These are phyloP conservation scores for Pandemis heparana DNA, from an alignment of 2,888 invertebrate species.

Conservation along the genomic window DNA sequence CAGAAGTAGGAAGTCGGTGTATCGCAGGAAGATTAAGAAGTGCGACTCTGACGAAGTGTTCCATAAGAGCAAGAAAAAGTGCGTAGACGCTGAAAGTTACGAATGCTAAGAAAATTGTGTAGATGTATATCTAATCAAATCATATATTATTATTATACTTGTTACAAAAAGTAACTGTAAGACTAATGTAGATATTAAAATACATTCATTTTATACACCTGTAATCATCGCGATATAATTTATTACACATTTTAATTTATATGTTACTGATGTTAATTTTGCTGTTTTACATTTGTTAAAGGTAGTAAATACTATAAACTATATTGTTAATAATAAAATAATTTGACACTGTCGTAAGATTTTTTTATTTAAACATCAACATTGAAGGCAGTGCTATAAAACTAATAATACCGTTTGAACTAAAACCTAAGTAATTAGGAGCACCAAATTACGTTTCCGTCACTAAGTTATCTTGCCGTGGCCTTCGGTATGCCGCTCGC, in stretches of 20 bases:
- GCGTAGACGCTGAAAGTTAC: constrained; percentile 65
- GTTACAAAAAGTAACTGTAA: background rate
- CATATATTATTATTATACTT: background rate
- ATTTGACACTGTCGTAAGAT: constrained; percentile 20
- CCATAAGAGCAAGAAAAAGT: constrained; percentile 67
- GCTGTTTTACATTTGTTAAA: constrained; percentile 21
- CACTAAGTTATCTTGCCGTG: constrained; percentile 52
- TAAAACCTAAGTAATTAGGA: background rate
- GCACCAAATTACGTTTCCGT: background rate
- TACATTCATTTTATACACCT: background rate
- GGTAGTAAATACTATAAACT: background rate
- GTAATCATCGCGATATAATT: background rate
- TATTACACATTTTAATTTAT: constrained; percentile 23
- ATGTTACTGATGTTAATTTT: constrained; percentile 26
- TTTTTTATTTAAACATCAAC: constrained; percentile 32
- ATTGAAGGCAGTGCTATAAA: background rate
- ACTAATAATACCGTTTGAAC: background rate
- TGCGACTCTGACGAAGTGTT: constrained; percentile 77
- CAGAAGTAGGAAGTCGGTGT: constrained; percentile 58
- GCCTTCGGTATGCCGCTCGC: constrained; percentile 66
- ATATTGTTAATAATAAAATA: constrained; percentile 31
- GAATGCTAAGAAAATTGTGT: constrained; percentile 3
- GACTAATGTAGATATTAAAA: constrained; percentile 6
- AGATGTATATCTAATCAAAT: background rate
- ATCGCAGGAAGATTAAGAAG: constrained; percentile 66